A percentile compares a stretch with the other conserved stretches of the same genome.
Conservation (phyloP, 2,797 vertebrate genomes). For the Pipistrellus kuhlii region DNA sequence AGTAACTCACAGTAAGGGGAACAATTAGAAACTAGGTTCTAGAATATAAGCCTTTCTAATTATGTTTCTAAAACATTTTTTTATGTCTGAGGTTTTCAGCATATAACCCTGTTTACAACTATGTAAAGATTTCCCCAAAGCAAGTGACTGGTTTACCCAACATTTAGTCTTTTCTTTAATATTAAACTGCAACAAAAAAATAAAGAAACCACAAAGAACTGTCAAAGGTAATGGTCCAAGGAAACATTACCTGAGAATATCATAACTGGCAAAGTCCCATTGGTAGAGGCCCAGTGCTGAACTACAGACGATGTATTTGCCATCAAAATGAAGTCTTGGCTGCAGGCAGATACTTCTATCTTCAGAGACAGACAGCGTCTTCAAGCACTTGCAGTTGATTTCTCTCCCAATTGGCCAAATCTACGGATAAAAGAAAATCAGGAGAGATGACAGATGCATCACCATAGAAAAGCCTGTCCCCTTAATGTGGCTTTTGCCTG, state of each 20-base stretch:
- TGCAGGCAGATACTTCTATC: constrained; percentile 97
- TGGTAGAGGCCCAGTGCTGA: constrained; percentile 98
- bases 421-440: constrained; percentile 86
- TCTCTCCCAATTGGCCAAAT: constrained; percentile 99
- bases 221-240: constrained; percentile 37
- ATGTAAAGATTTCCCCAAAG: constrained; percentile 32
- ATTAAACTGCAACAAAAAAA: neutral
- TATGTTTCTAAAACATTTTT: constrained; percentile 51
- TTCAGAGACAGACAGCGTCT: constrained; percentile 96
- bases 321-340: constrained; percentile 98
- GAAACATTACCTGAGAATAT: constrained; percentile 94
- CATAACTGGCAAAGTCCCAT: constrained; percentile 99
- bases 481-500: neutral
- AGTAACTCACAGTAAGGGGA: neutral
- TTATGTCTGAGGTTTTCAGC: neutral
- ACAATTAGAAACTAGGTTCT: neutral
- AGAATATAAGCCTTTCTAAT: neutral
- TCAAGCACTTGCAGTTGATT: constrained; percentile 98
- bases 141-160: constrained; percentile 3
- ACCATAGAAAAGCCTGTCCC: constrained; percentile 34
- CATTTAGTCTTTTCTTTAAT: constrained; percentile 33
- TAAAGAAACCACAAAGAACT: neutral
- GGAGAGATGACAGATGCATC: constrained; percentile 8
- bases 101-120: neutral
- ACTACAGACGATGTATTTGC: constrained; percentile 97